Base-by-base conservation (phyloP, 2,888 invertebrate genomes). In the Ophraella communa region DNA sequence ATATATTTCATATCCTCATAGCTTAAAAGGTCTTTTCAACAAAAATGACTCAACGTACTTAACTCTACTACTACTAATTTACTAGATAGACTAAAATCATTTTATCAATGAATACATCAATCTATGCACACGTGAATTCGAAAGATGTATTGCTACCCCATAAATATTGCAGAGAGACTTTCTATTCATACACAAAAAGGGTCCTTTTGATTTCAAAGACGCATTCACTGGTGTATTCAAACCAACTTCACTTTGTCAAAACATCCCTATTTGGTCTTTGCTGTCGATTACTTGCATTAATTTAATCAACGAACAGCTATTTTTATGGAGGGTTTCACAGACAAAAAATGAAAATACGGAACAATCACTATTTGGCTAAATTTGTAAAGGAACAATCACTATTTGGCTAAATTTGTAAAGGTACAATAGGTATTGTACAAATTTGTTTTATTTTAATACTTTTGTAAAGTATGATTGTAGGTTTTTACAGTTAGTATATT, bases 61-160 rank as follows among this genome's bases (percentile, higher is more conserved):
- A 27, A 49, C 49, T 59, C 18, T 51, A n/a, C n/a, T n/a, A n/a
- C n/a, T 59, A 42, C 51, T 59, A 47, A 59, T 51, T 59, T 51
- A 42, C 18, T n/a, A 30, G 45, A 56, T 56, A 33, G 14, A 45
- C 30, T 42, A 30, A 27, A 56, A 56, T 27, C 51, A 23, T 42
- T 39, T 59, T 51, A 59, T 59, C 59, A 59, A 59, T 59, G 49
- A 58, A 58, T 33, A 49, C 49, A 58, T 58, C 58, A 58, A 49
- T 49, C 49, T 42, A 23, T 20, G n/a, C 30, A 42, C 59, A 59
- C 59, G 51, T 59, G 27, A 47, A 30, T 42, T 24, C 42, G 8
- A 59, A 59, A 51, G 59, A 42, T 14, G 24, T 35, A 17, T 24
- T 11, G 33, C 18, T n/a, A 30, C 51, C 42, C 59, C 35, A 27